Evolutionary conservation across 2,888 invertebrate genomes (phyloP), one percentile per base, ranked within the genome.

Genomic region (Neria commutata): DNA sequence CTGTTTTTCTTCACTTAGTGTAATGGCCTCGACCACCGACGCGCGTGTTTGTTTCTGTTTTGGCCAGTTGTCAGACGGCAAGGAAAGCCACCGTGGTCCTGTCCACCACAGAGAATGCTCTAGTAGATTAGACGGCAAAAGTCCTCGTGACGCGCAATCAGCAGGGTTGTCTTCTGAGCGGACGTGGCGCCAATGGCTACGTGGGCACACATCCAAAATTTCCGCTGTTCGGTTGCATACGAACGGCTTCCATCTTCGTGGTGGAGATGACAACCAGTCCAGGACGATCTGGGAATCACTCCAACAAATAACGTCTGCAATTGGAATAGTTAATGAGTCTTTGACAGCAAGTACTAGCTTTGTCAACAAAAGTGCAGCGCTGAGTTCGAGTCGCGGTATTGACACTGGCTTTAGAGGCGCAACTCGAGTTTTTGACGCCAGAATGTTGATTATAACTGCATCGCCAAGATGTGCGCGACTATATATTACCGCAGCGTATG

Each of bases 281-380:
- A 75, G 54, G 1, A 70, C 69, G 8, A 75, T 70, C 16, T 65
- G 67, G 0, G 73, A 76, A 54, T 78, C 76, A 3, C 70, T 64
- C 64, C 61, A 67, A 23, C 59, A 59, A 11, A 47, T 34, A 11
- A 53, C 56, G 16, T 21, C 48, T 1, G 48, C 25, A 25, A 61
- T 58, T 3, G 37, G 45, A 1, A 42, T 17, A n/a, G 54, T 63
- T 3, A 63, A 16, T 1, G 63, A 58, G 14, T 21, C 29, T 55
- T 55, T 60, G 1, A 63, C 47, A 1, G 40, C 46, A 2, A 24
- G 42, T 40, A 62, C 16, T 19, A 65, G 46, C 37, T 47, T 58
- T 21, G 57, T 34, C 42, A 60, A 24, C n/a, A 63, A 48, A 1
- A 62, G 23, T 5, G 56, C 60, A n/a, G 59, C 60, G 29, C 58